Evolutionary conservation across 2,888 invertebrate species (phyloP).

Genomic region (Caenorhabditis sp.): DNA sequence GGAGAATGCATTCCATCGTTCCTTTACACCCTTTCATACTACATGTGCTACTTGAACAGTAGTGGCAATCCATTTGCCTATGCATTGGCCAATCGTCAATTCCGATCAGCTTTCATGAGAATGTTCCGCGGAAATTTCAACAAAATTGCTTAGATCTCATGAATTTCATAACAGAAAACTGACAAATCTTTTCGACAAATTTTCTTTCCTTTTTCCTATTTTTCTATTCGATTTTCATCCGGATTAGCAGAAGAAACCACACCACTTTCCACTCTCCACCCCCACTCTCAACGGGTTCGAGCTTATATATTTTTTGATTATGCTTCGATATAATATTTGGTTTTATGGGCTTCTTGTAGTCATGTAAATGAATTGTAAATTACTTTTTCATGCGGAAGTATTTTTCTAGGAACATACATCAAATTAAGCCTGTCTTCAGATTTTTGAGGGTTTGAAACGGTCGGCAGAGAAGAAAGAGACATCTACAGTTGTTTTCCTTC

Average conservation of each 20-base stretch:
- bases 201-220: neutral
- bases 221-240: neutral
- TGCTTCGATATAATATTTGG: constrained; percentile 12
- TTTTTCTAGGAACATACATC: neutral
- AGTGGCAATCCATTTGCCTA: constrained; percentile 83
- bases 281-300: constrained; percentile 14
- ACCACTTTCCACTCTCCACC: constrained; percentile 1
- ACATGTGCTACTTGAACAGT: constrained; percentile 83
- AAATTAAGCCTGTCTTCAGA: neutral
- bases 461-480: constrained; percentile 65
- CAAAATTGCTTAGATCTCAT: constrained; percentile 62
- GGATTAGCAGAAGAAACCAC: constrained; percentile 21
- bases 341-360: constrained; percentile 48
- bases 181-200: neutral
- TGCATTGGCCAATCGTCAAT: constrained; percentile 83
- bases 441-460: constrained; percentile 52
- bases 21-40: constrained; percentile 82
- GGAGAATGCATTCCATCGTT: constrained; percentile 81
- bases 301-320: constrained; percentile 4
- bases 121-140: constrained; percentile 80
- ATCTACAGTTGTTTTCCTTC: constrained; percentile 66
- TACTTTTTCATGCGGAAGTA: too few relatives aligned
- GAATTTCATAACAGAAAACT: too few relatives aligned
- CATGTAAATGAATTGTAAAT: constrained; percentile 11
- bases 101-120: constrained; percentile 79